A percentile compares a stretch with the other conserved stretches of the same genome.
Evolutionary conservation across 2,113 vertebrate genomes (phyloP).

Genomic region (Corythornis vintsioides): DNA sequence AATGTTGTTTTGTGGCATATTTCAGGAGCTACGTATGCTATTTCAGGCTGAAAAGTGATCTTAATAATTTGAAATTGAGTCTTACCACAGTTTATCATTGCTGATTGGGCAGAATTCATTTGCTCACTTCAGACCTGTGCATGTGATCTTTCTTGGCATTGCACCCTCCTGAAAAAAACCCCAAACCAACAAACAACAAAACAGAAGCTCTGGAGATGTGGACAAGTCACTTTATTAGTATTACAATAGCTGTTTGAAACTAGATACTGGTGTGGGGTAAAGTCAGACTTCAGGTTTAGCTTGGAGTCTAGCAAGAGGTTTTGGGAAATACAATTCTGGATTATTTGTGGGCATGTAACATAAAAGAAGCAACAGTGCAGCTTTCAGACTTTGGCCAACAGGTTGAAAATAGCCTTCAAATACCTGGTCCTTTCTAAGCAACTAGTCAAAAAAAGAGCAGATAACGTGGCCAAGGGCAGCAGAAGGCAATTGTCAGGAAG

Average conservation of each 20-base stretch:
- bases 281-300: neutral
- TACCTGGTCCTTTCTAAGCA: neutral
- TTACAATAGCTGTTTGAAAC: neutral
- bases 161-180: neutral
- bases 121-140: neutral
- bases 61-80: neutral
- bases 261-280: neutral
- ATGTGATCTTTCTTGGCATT: neutral
- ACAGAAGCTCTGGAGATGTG: neutral
- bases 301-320: neutral
- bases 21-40: neutral
- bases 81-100: neutral
- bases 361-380: neutral
- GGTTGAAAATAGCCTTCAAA: neutral
- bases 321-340: neutral
- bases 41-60: neutral
- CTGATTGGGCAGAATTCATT: neutral
- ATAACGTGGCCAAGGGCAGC: neutral
- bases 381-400: neutral
- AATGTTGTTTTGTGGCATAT: neutral
- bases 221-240: neutral
- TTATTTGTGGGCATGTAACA: fast-evolving
- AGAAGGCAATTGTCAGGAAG: neutral
- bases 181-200: neutral
- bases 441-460: neutral